Base-by-base conservation (phyloP, 2,113 vertebrate species). In the Chaetura pelagica region DNA sequence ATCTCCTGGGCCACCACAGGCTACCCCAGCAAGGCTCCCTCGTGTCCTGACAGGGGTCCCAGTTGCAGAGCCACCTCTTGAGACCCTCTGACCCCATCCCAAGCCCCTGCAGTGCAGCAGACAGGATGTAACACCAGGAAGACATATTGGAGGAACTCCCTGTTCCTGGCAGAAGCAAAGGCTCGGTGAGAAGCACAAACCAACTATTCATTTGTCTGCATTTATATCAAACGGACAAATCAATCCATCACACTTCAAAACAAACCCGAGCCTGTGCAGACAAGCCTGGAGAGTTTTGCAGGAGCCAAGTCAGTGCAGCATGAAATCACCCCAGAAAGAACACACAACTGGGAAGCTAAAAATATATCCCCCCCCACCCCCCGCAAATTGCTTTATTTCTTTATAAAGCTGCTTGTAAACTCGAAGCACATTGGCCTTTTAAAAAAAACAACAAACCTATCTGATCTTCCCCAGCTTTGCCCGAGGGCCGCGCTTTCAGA, bases 351-450 rank as follows among this genome's bases (percentile, higher is more conserved):
- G 49, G 72, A 57, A 76, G 44, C 62, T 79, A 72, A 86, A 90
- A 89, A 83, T 12, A 12, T 12, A 38, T 38, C 10, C 38, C 10
- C 38, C 4, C 8, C 10, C 38, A 3, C 8, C 8, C 12, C 4
- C 30, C 10, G 3, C 5, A 2, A 9, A 15, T 34, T 0, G 8
- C 23, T 87, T 66, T 12, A 34, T 42, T 84, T 13, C 68, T 3
- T 7, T 63, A 29, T 4, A 6, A 62, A 89, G 40, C 64, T 12
- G 32, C 26, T 2, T 2, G 20, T 2, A 49, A 30, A 32, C 69
- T 74, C 44, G 6, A 16, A 55, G 8, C 0, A 0, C 17, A 3
- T 4, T 3, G 12, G 24, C 13, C 7, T 69, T 29, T 9, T 40
- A 19, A 8, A 9, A 42, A 29, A 19, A 18, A 12, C 15, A 29